Evolutionary conservation across 30 jellyfish, hydroid and myxozoan genomes (phyloP).

Genomic region (Rhopilema esculentum): DNA sequence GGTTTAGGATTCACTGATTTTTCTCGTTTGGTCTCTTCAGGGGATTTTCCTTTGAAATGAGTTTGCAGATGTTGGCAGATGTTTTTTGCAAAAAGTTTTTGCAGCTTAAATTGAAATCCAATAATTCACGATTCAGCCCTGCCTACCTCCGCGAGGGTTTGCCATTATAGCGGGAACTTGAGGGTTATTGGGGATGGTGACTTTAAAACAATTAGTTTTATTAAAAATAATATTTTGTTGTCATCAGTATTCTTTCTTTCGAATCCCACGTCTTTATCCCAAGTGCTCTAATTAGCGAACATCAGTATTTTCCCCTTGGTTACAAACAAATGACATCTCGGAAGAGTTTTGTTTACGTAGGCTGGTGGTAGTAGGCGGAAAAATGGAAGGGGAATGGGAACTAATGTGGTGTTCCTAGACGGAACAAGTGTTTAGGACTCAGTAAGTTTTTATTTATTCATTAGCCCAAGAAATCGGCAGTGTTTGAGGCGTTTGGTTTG

Average conservation of each 20-base stretch:
- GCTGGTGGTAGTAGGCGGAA: constrained; percentile 29
- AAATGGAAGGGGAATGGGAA: constrained; percentile 32
- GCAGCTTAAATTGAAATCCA: neutral
- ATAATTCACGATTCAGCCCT: too few species aligned
- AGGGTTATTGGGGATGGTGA: too few species aligned
- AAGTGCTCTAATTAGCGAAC: neutral
- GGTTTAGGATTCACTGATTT: too few species aligned
- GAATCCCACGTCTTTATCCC: too few species aligned
- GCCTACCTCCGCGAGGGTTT: too few species aligned
- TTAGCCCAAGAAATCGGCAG: constrained; percentile 1
- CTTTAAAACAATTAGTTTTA: too few species aligned
- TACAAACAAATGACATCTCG: neutral
- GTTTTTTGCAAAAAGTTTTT: neutral
- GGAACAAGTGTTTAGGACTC: neutral
- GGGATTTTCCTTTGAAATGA: neutral
- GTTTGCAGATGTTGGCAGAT: neutral
- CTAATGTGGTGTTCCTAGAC: constrained; percentile 35
- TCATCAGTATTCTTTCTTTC: too few species aligned
- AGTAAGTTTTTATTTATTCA: constrained; percentile 23
- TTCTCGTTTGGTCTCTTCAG: neutral
- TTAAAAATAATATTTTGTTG: too few species aligned
- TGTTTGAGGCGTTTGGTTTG: neutral
- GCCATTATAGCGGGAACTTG: too few species aligned
- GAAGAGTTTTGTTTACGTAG: constrained; percentile 47
- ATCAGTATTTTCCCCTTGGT: neutral